Conservation (phyloP, 2,797 vertebrate genomes). For the Eremophila alpestris region DNA sequence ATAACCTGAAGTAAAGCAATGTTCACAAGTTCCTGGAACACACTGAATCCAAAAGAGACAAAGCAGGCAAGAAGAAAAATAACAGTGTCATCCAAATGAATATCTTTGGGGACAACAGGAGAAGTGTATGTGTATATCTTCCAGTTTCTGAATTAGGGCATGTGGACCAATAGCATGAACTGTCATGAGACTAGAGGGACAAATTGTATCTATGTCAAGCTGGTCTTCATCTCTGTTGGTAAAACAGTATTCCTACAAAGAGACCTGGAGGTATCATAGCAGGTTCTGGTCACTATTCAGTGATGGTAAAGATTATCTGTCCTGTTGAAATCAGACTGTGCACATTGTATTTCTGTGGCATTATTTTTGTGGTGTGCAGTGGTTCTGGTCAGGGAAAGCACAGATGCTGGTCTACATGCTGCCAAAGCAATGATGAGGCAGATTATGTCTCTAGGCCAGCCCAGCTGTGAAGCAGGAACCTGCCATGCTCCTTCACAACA, state of each 20-base stretch:
- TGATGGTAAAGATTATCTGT: not conserved
- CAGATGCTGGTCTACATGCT: not conserved
- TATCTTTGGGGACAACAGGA: not conserved
- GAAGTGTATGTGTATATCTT: not conserved
- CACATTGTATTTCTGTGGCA: not conserved
- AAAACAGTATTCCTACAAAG: not conserved
- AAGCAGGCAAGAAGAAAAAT: not conserved
- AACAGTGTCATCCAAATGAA: not conserved
- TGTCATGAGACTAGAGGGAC: not conserved
- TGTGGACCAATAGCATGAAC: not conserved
- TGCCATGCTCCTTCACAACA: not conserved
- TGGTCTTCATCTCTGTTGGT: not conserved
- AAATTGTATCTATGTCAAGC: not conserved
- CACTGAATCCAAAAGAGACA: not conserved
- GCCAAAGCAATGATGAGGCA: rapidly evolving
- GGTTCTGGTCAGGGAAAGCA: not conserved
- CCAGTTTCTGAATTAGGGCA: not conserved
- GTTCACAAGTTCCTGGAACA: not conserved
- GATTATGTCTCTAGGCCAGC: not conserved
- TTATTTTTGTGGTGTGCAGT: rapidly evolving
- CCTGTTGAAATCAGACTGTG: not conserved
- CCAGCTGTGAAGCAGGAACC: not conserved
- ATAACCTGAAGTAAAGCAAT: not conserved
- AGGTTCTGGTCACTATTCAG: not conserved
- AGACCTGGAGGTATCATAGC: not conserved